Evolutionary conservation across 2,113 vertebrate species (phyloP).

Genomic region (human): GRCh38 chr6:38654501-38655000

Average conservation of each 20-base stretch:
- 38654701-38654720: not conserved
- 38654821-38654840: not conserved
- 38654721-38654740: not conserved
- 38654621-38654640: not conserved
- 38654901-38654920: no score
- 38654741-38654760: not conserved
- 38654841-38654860: not conserved
- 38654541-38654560: not conserved
- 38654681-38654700: not conserved
- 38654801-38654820: not conserved
- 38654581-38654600: not conserved
- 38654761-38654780: not conserved
- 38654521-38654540: not conserved
- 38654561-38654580: not conserved
- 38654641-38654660: not conserved
- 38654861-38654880: not conserved
- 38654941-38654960: no score
- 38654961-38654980: no score
- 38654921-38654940: no score
- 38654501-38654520: not conserved
- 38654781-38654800: not conserved
- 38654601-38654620: not conserved
- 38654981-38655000: no score
- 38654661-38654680: not conserved
- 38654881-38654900: no score